Percentiles rank a stretch among this genome's conserved stretches.
Conservation (phyloP, 2,888 invertebrate species). For the Philopedon plagiatum region DNA sequence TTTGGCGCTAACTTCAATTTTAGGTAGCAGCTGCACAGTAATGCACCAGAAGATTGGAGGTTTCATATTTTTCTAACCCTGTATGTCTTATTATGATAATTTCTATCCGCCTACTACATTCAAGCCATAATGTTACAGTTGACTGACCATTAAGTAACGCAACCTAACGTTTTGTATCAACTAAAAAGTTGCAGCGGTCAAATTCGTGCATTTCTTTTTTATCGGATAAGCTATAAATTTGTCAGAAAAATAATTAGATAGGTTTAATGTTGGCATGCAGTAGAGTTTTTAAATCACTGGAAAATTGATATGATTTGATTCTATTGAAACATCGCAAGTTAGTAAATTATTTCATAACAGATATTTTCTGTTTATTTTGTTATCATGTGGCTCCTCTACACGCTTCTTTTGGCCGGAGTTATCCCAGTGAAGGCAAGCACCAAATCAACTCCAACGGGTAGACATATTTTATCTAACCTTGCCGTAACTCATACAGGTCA, state of each 20-base stretch:
- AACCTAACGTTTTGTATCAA: slow-evolving; percentile 29
- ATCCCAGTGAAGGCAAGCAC: too few relatives aligned
- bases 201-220: slow-evolving; percentile 44
- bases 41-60: slow-evolving; percentile 13
- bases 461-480: too few relatives aligned
- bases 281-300: slow-evolving; percentile 1
- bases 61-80: slow-evolving; percentile 16
- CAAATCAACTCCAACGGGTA: too few relatives aligned
- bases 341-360: not conserved
- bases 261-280: slow-evolving; percentile 20
- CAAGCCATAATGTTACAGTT: slow-evolving; percentile 30
- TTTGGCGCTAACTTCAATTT: not conserved
- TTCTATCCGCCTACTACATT: slow-evolving; percentile 17
- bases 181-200: slow-evolving; percentile 36
- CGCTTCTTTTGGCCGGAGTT: too few relatives aligned
- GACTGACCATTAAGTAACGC: slow-evolving; percentile 38
- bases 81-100: slow-evolving; percentile 27
- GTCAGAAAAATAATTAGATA: slow-evolving; percentile 32
- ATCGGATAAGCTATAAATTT: slow-evolving; percentile 32
- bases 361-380: too few relatives aligned
- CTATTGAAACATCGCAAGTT: not conserved
- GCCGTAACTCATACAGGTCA: too few relatives aligned
- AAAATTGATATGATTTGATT: slow-evolving; percentile 17
- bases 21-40: slow-evolving; percentile 13
- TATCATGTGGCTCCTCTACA: too few relatives aligned